Base-by-base conservation (phyloP, 2,797 vertebrate genomes). In the Falco rusticolus region DNA sequence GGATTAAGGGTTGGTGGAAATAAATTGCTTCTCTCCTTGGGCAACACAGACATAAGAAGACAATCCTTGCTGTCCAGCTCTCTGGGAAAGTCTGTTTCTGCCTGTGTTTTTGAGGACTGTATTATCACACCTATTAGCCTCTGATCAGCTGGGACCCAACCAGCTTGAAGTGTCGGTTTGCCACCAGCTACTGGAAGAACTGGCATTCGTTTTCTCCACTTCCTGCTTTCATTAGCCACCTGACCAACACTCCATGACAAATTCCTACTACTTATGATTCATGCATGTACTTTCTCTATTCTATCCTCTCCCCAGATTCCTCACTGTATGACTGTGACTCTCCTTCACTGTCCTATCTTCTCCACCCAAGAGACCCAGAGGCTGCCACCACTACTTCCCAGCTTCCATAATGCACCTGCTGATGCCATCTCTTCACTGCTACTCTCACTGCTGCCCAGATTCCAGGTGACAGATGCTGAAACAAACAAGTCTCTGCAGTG, bases 141-240 rank as follows among this genome's bases (percentile, higher is more conserved):
- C 69, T 3, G 10, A 94, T 53, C 19, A 7, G 50, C 89, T 72
- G 39, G 0, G 18, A 76, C 75, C 34, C 74, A 83, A 93, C 56
- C 45, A 65, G 74, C 74, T 33, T 87, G 66, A 96, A 92, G 66
- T 19, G 63, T 47, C 66, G 87, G 70, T 64, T 94, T 87, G 90
- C 59, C 93, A 82, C 20, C 4, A 84, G 24, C 69, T 75, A 78
- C 90, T 82, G 61, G 81, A 86, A 87, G 79, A 96, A 96, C 89
- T 80, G 84, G 89, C 82, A 89, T 37, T 81, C 5, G 0, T 80
- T 78, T 93, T 78, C 86, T 82, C 81, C 4, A 1, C 85, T 96
- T 95, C 96, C 87, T 87, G 88, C 93, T 93, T 92, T 95, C 78
- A 93, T 68, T 81, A 89, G 34, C 34, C 57, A 86, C 81, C 70